phyloP scores from a whole-genome alignment of 2,113 vertebrate species.

The Cichladusa arquata region DNA sequence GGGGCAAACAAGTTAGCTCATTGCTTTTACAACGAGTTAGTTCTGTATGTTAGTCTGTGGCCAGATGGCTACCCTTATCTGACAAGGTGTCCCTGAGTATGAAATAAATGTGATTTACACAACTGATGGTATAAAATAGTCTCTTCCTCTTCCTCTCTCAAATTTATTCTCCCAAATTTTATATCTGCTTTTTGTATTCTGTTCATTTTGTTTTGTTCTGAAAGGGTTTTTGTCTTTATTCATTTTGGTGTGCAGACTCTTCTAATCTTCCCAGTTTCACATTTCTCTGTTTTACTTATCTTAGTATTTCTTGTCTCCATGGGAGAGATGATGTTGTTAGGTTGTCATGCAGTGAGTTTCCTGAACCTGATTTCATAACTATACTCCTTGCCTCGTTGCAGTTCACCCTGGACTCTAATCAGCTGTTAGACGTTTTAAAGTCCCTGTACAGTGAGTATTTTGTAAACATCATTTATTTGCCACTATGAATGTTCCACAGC shows the following conservation, averaged over 20 bases:
- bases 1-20: neutral
- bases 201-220: neutral
- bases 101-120: neutral
- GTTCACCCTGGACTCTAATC: neutral
- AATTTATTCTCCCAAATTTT: neutral
- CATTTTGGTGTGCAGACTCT: neutral
- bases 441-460: neutral
- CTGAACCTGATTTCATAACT: neutral
- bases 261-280: neutral
- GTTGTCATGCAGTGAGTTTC: neutral
- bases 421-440: conserved; percentile 4
- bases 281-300: neutral
- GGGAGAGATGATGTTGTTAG: neutral
- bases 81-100: neutral
- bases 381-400: neutral
- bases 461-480: conserved; percentile 56
- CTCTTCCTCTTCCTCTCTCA: neutral
- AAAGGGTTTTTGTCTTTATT: neutral
- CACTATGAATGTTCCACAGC: conserved; percentile 4
- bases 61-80: neutral
- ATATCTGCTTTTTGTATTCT: neutral
- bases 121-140: neutral
- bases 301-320: neutral
- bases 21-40: neutral
- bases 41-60: neutral